Conservation (phyloP, 2,888 invertebrate genomes). For the Chirona hameri region DNA sequence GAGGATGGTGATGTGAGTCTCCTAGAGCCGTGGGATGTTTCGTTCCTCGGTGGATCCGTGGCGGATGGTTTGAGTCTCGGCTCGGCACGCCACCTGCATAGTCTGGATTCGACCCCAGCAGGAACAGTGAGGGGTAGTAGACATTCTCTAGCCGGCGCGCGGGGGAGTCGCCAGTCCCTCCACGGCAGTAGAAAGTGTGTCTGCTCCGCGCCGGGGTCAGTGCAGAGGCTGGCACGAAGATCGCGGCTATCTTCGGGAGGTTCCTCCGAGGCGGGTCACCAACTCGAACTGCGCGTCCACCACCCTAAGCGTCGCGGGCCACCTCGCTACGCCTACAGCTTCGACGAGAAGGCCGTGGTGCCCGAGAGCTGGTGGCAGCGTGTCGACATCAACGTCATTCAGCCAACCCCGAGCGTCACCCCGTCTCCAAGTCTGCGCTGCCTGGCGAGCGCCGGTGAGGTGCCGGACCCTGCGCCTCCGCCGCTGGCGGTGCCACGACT, state of each 20-base stretch:
- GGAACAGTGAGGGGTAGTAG: not conserved
- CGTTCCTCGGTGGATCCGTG: not conserved
- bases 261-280: not conserved
- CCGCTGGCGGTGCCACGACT: slow-evolving; percentile 69
- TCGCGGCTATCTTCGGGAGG: not conserved
- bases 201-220: slow-evolving; percentile 26
- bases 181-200: not conserved
- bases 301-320: slow-evolving; percentile 30
- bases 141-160: not conserved
- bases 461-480: slow-evolving; percentile 47
- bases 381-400: slow-evolving; percentile 64
- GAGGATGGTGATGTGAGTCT: slow-evolving; percentile 38
- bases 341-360: slow-evolving; percentile 37
- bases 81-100: not conserved
- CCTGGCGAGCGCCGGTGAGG: slow-evolving; percentile 49
- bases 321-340: slow-evolving; percentile 25
- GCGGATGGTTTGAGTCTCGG: not conserved
- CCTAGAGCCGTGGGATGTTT: slow-evolving; percentile 27
- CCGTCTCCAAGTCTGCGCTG: slow-evolving; percentile 57
- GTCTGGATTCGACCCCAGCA: not conserved
- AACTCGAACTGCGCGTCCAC: slow-evolving; percentile 38
- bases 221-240: not conserved
- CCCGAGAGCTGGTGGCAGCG: slow-evolving; percentile 59
- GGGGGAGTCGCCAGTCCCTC: not conserved
- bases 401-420: slow-evolving; percentile 77